phyloP scores from a whole-genome alignment of 2,113 vertebrate genomes.

The Orycteropus afer region DNA sequence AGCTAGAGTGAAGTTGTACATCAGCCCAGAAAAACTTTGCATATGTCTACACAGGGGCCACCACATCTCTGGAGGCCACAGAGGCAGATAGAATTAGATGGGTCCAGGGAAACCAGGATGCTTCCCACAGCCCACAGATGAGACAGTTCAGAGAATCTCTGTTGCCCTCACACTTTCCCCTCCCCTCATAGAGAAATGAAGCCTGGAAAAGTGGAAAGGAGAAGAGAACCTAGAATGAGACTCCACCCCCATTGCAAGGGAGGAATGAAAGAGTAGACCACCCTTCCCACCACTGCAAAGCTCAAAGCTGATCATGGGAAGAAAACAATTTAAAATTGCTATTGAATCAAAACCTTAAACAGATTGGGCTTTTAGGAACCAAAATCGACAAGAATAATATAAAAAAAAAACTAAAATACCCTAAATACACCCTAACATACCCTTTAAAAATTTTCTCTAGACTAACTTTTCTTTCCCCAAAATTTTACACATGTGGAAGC shows the following conservation, averaged over 20 bases:
- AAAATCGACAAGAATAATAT: not conserved
- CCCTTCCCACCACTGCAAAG: too few relatives aligned
- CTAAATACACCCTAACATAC: too few relatives aligned
- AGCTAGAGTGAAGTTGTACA: fast-evolving
- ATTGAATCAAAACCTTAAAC: not conserved
- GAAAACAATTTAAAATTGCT: not conserved
- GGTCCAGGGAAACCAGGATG: not conserved
- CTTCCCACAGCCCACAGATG: not conserved
- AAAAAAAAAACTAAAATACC: too few relatives aligned
- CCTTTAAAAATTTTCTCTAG: not conserved
- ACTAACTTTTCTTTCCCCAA: not conserved
- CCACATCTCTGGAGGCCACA: not conserved
- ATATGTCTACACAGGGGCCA: not conserved
- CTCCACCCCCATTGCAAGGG: not conserved
- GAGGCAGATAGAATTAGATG: not conserved
- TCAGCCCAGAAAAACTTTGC: not conserved
- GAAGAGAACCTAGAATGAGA: not conserved
- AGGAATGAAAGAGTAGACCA: not conserved
- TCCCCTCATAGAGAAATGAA: not conserved
- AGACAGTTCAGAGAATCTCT: not conserved
- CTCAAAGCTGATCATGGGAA: not conserved
- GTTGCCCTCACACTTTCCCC: not conserved
- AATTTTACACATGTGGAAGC: not conserved
- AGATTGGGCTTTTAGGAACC: not conserved
- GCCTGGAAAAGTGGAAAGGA: not conserved